phyloP scores from a whole-genome alignment of 2,113 vertebrate species.

The Synchiropus splendidus region DNA sequence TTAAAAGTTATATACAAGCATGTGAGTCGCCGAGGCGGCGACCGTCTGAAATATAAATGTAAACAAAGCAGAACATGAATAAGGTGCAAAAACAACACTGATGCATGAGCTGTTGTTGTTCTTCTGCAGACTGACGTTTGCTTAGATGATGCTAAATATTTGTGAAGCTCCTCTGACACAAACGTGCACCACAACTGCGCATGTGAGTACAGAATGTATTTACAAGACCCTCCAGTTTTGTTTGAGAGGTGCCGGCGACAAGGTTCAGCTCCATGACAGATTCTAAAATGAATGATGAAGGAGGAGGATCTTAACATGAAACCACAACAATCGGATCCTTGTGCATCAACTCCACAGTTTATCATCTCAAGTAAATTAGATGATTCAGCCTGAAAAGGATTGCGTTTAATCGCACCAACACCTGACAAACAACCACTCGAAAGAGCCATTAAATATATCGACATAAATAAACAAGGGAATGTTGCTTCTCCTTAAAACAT shows the following conservation, averaged over 20 bases:
- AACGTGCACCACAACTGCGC: no score
- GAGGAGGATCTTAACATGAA: no score
- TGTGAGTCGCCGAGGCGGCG: constrained; percentile 53
- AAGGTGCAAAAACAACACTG: constrained; percentile 59
- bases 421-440: constrained; percentile 14
- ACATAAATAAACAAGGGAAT: constrained; percentile 68
- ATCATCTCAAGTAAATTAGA: no score
- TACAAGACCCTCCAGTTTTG: constrained; percentile 18
- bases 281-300: no score
- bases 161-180: no score
- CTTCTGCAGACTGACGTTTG: constrained; percentile 7
- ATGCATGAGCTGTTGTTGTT: constrained; percentile 1
- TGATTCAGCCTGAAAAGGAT: no score
- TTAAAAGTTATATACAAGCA: constrained; percentile 45
- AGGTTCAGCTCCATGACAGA: neutral
- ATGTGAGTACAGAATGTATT: constrained; percentile 19
- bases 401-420: no score
- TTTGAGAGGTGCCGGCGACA: neutral
- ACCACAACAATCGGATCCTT: no score
- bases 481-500: constrained; percentile 63
- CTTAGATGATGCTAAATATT: no score
- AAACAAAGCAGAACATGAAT: constrained; percentile 48
- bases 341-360: no score
- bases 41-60: constrained; percentile 54
- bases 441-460: constrained; percentile 59